Conservation (phyloP, 2,113 vertebrate species). For the Bostrychus sinensis region DNA sequence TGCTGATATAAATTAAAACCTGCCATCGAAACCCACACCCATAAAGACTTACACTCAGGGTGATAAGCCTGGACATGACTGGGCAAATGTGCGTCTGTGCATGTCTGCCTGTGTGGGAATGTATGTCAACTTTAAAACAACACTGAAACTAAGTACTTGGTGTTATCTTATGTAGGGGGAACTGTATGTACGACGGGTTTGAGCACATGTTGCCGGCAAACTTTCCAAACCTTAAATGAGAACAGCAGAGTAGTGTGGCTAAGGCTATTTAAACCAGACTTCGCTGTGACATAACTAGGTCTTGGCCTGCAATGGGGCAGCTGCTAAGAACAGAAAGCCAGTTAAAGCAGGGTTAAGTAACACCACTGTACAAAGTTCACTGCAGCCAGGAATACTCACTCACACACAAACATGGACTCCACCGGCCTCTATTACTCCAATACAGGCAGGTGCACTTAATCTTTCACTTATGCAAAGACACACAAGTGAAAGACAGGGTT, state of each 20-base stretch:
- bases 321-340: constrained; percentile 52
- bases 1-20: constrained; percentile 5
- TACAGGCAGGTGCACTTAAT: constrained; percentile 38
- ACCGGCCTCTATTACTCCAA: constrained; percentile 4
- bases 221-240: constrained; percentile 25
- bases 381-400: constrained; percentile 51
- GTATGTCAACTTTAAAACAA: constrained; percentile 32
- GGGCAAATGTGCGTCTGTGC: constrained; percentile 38
- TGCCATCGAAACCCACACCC: constrained; percentile 4
- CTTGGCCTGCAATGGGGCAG: constrained; percentile 43
- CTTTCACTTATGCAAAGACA: constrained; percentile 37
- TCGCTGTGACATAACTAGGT: constrained; percentile 61
- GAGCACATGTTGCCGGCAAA: constrained; percentile 1
- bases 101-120: constrained; percentile 48
- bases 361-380: constrained; percentile 65
- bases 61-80: constrained; percentile 63
- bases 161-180: constrained; percentile 10
- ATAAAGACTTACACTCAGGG: constrained; percentile 15
- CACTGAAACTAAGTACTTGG: constrained; percentile 9
- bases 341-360: constrained; percentile 71
- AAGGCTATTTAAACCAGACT: constrained; percentile 3
- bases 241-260: constrained; percentile 3
- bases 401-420: constrained; percentile 14
- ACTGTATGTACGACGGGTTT: constrained; percentile 20
- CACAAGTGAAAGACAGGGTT: constrained; percentile 28